Evolutionary conservation across 1,140 invertebrate species (phyloP).

Genomic region (Fopius arisanus): DNA sequence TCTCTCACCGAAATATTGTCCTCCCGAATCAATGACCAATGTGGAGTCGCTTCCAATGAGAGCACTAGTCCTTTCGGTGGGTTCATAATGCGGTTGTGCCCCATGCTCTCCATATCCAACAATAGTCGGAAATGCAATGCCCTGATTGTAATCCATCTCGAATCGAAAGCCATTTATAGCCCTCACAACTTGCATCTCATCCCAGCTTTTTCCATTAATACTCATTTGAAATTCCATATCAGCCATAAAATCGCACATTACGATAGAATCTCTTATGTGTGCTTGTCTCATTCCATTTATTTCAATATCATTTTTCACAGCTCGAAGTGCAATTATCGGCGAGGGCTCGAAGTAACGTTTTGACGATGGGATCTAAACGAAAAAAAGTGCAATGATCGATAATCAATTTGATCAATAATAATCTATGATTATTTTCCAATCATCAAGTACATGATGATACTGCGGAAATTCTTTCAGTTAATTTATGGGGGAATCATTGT

Average conservation of each 20-base stretch:
- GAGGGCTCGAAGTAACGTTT: conserved; percentile 71
- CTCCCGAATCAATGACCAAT: conserved; percentile 76
- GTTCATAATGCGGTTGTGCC: conserved; percentile 90
- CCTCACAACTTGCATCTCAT: conserved; percentile 75
- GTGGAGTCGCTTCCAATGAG: conserved; percentile 75
- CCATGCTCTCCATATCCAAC: conserved; percentile 88
- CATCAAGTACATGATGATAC: too few relatives aligned
- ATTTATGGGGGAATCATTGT: too few relatives aligned
- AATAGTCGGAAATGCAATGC: conserved; percentile 86
- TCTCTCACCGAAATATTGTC: conserved; percentile 73
- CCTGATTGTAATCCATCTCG: conserved; percentile 74
- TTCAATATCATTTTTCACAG: conserved; percentile 87
- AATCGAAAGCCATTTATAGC: conserved; percentile 72
- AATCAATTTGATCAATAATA: conserved; percentile 4
- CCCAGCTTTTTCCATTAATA: conserved; percentile 65
- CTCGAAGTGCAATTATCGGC: conserved; percentile 82
- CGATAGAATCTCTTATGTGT: conserved; percentile 85
- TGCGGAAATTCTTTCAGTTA: too few relatives aligned
- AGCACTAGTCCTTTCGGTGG: conserved; percentile 76
- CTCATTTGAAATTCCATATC: conserved; percentile 78
- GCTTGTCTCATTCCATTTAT: conserved; percentile 86
- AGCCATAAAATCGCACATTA: conserved; percentile 88
- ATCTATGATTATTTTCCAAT: too few relatives aligned
- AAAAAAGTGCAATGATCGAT: neutral
- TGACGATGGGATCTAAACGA: conserved; percentile 59